Base-by-base conservation (phyloP, 2,797 vertebrate genomes). In the Crypturellus tataupa region DNA sequence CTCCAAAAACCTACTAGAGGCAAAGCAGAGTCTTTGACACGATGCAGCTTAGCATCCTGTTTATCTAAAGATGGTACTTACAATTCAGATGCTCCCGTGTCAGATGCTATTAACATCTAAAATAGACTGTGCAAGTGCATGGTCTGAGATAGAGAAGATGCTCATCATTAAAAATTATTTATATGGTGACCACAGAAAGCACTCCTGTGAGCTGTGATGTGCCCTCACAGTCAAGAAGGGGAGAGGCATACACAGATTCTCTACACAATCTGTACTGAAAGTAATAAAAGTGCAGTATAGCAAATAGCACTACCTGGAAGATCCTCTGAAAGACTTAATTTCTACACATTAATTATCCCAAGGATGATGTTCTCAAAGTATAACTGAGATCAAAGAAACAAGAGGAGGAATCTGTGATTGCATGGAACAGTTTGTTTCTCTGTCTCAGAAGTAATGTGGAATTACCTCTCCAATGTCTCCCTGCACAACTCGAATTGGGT, bases 381-480 rank as follows among this genome's bases (percentile, higher is more conserved):
- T 55, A 35, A 58, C 60, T 80, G 24, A 68, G 53, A 75, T 71
- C 29, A 64, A 40, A 58, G 51, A 55, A 55, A 55, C 17, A 55
- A 55, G 15, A 72, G 67, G 4, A 53, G 16, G 78, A 69, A 49
- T 4, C 40, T 29, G 51, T 33, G 58, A 80, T 0, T 56, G 44
- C 89, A n/a, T 4, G 23, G 40, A 25, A 44, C 2, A 35, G 9
- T 14, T 44, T 17, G 2, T 46, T 78, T 47, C 33, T 72, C 25
- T 62, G 49, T 12, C 39, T 55, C 64, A 16, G 13, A 49, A 55
- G 18, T 5, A 2, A 7, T 0, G 10, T 7, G n/a, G 39, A 44
- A 62, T 89, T 97, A 99, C 99, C 99, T 99, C 99, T 97, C 99
- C 99, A 25, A 99, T 99, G 97, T 99, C 99, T 94, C 99, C 99